Evolutionary conservation across 2,113 vertebrate species (phyloP).

Genomic region (Rhinopithecus roxellana): DNA sequence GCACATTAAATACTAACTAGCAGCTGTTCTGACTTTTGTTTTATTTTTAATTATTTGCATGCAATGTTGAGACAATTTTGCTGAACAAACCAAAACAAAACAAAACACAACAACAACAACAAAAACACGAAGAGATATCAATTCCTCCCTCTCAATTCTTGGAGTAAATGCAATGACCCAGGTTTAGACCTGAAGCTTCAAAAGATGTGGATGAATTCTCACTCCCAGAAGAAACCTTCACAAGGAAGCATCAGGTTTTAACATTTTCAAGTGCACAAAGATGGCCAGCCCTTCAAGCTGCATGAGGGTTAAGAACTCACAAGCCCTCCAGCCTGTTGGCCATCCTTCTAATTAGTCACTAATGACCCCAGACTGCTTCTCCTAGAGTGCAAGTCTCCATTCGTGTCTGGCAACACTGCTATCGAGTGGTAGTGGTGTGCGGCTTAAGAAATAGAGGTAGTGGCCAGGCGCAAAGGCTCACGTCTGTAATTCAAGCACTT

Average conservation of each 20-base stretch:
- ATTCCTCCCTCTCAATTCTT: conserved; percentile 3
- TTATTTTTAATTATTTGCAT: conserved; percentile 68
- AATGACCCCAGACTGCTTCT: not conserved
- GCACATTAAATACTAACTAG: conserved; percentile 59
- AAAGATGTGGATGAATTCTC: not conserved
- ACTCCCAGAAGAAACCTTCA: not conserved
- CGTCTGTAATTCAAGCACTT: too few relatives aligned
- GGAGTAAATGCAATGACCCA: not conserved
- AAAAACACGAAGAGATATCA: not conserved
- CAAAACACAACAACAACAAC: not conserved
- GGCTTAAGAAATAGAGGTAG: not conserved
- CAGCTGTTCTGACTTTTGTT: conserved; percentile 48
- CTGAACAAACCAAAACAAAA: not conserved
- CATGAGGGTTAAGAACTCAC: not conserved
- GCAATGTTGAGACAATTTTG: not conserved
- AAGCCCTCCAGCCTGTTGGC: not conserved
- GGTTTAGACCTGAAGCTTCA: not conserved
- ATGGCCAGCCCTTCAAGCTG: not conserved
- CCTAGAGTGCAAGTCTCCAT: not conserved
- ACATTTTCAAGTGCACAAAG: not conserved
- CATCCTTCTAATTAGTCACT: not conserved
- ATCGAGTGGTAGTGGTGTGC: not conserved
- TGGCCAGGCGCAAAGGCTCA: too few relatives aligned
- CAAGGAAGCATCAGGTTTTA: not conserved
- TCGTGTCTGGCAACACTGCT: not conserved